Evolutionary conservation across 2,888 invertebrate species (phyloP), one percentile per base, ranked within the genome.

Genomic region (Aromia moschata): DNA sequence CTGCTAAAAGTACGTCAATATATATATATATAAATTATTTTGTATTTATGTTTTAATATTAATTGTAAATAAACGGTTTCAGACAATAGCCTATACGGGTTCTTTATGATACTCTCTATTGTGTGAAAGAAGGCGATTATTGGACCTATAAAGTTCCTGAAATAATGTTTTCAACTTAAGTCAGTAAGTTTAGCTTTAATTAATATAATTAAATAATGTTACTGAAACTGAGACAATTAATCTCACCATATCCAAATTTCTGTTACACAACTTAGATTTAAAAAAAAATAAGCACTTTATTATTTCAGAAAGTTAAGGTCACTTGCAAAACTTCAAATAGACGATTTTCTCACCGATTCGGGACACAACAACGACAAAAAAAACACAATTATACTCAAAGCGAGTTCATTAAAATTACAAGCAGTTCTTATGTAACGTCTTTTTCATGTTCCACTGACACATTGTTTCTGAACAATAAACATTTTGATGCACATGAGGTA

Each of bases 401-500:
- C 18, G 31, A 17, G 41, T 18, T 52, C 52, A 52, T 52, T 52
- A 52, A 52, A 25, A 31, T 49, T 41, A 31, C 52, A 41, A 52
- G 18, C 31, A 16, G 14, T 3, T 12, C 7, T 52, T 40, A 41
- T 31, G 52, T 17, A 52, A 52, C 16, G 11, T 31, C 12, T 41
- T 40, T 38, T 52, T 49, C 38, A 41, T 52, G 52, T 52, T n/a
- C 41, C 12, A 52, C 41, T 52, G 40, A 41, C 52, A 52, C 10
- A 30, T 16, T 37, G 41, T 37, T 11, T 52, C 40, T 41, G n/a
- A 31, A 52, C 52, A 52, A 52, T 52, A 38, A 49, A 38, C 49
- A 52, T 41, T n/a, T 41, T 52, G 41, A 52, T 52, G 30, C 52
- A 52, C 52, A 52, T 52, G 52, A 52, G 30, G 52, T 41, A 52